Evolutionary conservation across 1,140 invertebrate species (phyloP).

Genomic region (Liolophura sinensis): DNA sequence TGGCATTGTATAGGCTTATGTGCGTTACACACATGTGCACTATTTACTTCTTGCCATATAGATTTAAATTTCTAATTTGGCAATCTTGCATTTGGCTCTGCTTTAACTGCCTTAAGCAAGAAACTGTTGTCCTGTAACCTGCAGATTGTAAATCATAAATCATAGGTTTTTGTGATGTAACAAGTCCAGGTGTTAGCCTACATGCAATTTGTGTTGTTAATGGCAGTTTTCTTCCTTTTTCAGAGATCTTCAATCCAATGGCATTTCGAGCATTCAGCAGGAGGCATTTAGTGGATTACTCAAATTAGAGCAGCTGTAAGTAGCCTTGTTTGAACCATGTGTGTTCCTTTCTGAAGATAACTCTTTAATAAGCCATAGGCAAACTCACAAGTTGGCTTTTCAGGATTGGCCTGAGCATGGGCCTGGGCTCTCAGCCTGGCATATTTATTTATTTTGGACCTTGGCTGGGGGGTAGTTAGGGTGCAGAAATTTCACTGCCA

Average conservation of each 20-base stretch:
- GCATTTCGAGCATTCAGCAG: slow-evolving; percentile 23
- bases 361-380: too few species aligned
- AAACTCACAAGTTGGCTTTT: too few species aligned
- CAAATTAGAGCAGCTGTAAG: slow-evolving; percentile 33
- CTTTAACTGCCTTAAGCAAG: too few species aligned
- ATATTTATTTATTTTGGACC: background rate
- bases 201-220: background rate
- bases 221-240: slow-evolving; percentile 10
- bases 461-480: slow-evolving; percentile 2
- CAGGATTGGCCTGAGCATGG: slow-evolving; percentile 4
- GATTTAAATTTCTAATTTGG: too few species aligned
- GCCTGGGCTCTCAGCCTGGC: background rate
- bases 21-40: too few species aligned
- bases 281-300: slow-evolving; percentile 32
- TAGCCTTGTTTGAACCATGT: slow-evolving; percentile 6
- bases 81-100: too few species aligned
- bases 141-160: background rate
- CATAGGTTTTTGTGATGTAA: background rate
- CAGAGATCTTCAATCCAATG: slow-evolving; percentile 34
- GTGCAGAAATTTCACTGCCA: background rate
- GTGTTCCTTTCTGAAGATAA: background rate
- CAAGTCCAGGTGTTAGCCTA: background rate
- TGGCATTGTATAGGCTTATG: too few species aligned
- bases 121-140: background rate
- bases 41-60: too few species aligned